phyloP scores from a whole-genome alignment of 2,797 vertebrate genomes.

The Bradypus variegatus region DNA sequence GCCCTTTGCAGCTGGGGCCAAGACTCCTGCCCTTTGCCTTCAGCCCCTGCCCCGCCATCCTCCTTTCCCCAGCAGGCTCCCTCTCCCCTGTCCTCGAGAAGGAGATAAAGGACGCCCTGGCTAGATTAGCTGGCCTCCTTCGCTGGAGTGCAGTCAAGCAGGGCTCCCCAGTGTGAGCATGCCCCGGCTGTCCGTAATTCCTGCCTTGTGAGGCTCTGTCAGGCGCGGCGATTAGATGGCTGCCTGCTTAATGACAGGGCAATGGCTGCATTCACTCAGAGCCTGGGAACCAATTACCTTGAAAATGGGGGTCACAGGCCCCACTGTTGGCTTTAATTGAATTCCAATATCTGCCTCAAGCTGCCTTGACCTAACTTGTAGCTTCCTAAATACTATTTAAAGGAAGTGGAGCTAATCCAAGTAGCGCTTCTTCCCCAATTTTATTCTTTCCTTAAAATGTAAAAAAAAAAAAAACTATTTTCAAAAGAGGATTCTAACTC shows the following conservation, averaged over 20 bases:
- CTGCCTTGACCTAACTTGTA: constrained; percentile 73
- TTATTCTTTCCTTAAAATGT: constrained; percentile 23
- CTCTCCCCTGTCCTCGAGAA: constrained; percentile 17
- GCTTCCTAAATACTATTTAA: constrained; percentile 70
- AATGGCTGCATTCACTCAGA: constrained; percentile 69
- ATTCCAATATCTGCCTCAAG: constrained; percentile 82
- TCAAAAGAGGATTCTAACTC: constrained; percentile 36
- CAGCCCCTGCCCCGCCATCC: background rate
- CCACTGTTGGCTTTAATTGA: constrained; percentile 83
- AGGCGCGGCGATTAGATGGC: constrained; percentile 66
- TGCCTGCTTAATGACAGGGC: constrained; percentile 73
- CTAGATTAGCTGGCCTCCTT: constrained; percentile 5
- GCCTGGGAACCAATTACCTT: constrained; percentile 84
- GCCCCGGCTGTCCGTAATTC: constrained; percentile 21
- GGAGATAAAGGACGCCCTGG: constrained; percentile 3
- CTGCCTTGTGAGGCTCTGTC: constrained; percentile 52
- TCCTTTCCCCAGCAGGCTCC: background rate
- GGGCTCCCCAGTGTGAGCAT: background rate
- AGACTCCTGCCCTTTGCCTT: background rate
- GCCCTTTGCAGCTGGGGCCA: background rate
- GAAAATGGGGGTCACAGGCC: constrained; percentile 80
- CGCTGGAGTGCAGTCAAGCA: constrained; percentile 19
- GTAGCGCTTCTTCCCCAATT: background rate
- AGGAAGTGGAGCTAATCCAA: constrained; percentile 72
- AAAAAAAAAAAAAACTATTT: background rate